These are phyloP conservation scores for Dasypogon diadema DNA, from an alignment of 2,888 invertebrate species.

Conservation along the genomic window DNA sequence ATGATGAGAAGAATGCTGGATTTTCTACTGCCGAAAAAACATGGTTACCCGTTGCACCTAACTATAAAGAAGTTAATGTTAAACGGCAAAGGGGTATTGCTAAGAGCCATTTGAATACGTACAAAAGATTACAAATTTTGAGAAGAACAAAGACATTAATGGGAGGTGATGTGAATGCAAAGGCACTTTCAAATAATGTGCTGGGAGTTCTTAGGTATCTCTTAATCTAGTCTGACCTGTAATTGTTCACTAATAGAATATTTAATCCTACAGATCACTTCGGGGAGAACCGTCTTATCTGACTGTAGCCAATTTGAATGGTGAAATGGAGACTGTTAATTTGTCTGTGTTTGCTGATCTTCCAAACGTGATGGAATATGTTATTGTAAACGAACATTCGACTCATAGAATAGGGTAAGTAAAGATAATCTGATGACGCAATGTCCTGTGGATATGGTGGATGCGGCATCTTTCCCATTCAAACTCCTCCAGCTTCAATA, in stretches of 20 bases:
- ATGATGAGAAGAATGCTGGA: constrained; percentile 65
- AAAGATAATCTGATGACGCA: no score
- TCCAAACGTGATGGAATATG: constrained; percentile 61
- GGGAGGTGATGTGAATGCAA: constrained; percentile 71
- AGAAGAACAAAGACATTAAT: constrained; percentile 70
- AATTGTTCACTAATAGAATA: background rate
- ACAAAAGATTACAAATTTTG: constrained; percentile 70
- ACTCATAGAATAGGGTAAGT: constrained; percentile 61
- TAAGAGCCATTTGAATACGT: constrained; percentile 73
- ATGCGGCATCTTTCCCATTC: no score
- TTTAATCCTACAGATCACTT: constrained; percentile 58
- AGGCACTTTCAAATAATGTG: constrained; percentile 70
- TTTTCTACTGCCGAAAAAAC: constrained; percentile 64
- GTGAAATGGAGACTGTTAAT: constrained; percentile 64
- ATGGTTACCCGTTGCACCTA: constrained; percentile 69
- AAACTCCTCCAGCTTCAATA: no score
- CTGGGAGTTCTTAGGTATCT: constrained; percentile 67
- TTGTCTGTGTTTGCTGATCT: constrained; percentile 62
- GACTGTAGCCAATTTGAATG: constrained; percentile 69
- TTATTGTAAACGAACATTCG: constrained; percentile 61
- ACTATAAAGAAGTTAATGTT: constrained; percentile 74
- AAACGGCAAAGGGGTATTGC: constrained; percentile 67
- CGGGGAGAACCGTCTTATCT: constrained; percentile 65
- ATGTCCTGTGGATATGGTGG: no score
- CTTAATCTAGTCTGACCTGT: no score